These are phyloP conservation scores for Phalacrocorax pelagicus DNA, from an alignment of 2,113 vertebrate genomes.

Conservation along the genomic window DNA sequence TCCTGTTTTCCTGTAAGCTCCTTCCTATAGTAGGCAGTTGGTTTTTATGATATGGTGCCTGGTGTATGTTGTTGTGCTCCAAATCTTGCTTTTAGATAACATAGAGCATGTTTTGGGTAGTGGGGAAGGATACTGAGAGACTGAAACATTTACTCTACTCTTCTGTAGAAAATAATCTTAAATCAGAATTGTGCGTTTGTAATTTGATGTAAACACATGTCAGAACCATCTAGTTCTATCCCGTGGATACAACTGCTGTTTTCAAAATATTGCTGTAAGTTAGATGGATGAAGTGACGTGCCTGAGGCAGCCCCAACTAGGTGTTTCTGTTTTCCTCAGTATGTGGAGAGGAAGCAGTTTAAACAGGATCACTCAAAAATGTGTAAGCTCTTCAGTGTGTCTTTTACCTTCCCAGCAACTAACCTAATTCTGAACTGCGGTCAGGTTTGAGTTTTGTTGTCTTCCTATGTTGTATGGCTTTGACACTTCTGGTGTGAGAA, in stretches of 20 bases:
- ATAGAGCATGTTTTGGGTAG: not conserved
- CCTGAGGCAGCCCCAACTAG: not conserved
- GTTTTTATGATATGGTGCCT: not conserved
- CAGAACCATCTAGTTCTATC: not conserved
- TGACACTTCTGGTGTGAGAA: not conserved
- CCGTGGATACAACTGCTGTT: not conserved
- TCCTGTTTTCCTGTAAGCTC: not conserved
- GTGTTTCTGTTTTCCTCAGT: not conserved
- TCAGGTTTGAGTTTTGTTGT: not conserved
- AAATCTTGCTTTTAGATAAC: not conserved
- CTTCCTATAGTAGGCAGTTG: not conserved
- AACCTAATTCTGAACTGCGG: not conserved
- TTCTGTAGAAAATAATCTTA: not conserved
- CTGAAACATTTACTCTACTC: not conserved
- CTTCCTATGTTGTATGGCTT: not conserved
- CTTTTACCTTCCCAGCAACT: not conserved
- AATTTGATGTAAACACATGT: not conserved
- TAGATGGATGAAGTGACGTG: not conserved
- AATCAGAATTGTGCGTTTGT: not conserved
- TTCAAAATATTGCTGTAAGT: not conserved
- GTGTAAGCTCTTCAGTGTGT: not conserved
- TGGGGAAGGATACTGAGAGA: not conserved
- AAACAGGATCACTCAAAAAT: not conserved
- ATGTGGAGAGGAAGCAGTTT: not conserved
- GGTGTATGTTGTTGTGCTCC: not conserved